Evolutionary conservation across 2,888 invertebrate genomes (phyloP).

Genomic region (Apotomis capreana): DNA sequence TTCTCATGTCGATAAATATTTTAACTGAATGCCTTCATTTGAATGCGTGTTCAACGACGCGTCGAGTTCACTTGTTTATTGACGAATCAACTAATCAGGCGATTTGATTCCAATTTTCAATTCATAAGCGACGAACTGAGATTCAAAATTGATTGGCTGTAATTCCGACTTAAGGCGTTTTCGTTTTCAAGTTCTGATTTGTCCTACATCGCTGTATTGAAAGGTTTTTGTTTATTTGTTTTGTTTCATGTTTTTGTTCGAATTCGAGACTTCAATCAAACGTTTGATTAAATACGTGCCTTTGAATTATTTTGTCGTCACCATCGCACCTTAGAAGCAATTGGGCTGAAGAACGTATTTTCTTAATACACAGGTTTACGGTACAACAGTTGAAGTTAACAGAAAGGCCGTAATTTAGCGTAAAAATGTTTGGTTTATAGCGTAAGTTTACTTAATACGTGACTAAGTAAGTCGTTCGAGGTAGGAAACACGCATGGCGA

Average conservation of each 20-base stretch:
- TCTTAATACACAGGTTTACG: background rate
- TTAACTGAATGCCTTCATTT: slow-evolving; percentile 74
- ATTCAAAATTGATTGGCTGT: background rate
- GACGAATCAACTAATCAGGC: slow-evolving; percentile 4
- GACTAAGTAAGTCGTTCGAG: slow-evolving; percentile 44
- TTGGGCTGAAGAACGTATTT: background rate
- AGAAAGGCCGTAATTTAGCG: slow-evolving; percentile 24
- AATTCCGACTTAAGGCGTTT: background rate
- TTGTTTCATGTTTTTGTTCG: slow-evolving; percentile 53
- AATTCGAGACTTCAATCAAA: slow-evolving; percentile 55
- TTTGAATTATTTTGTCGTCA: slow-evolving; percentile 33
- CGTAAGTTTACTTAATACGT: slow-evolving; percentile 35
- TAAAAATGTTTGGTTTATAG: slow-evolving; percentile 31
- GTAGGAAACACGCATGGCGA: slow-evolving; percentile 68
- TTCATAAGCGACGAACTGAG: background rate
- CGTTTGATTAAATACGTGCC: slow-evolving; percentile 58
- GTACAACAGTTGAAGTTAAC: slow-evolving; percentile 10
- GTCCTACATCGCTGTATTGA: slow-evolving; percentile 60
- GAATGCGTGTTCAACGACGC: slow-evolving; percentile 71
- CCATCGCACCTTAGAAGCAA: background rate
- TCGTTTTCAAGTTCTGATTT: slow-evolving; percentile 53
- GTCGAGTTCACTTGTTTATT: slow-evolving; percentile 51
- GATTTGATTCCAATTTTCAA: background rate
- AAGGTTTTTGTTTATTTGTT: slow-evolving; percentile 57
- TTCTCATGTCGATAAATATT: slow-evolving; percentile 78